Evolutionary conservation across 1,140 invertebrate genomes (phyloP), one percentile per base, ranked within the genome.

Genomic region (Campoletis sonorensis): DNA sequence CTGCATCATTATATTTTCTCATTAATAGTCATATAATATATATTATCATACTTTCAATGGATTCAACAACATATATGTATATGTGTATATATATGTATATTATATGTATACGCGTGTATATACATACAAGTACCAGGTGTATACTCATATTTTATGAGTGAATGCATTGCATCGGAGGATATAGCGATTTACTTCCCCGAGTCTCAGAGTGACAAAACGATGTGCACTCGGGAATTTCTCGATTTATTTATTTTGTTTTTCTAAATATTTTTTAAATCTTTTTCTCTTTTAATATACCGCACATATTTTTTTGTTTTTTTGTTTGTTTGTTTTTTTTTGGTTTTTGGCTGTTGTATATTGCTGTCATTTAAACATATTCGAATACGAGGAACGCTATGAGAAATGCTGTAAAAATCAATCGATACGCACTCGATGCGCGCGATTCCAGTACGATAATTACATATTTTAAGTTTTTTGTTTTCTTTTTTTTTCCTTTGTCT

Each of bases 1-100:
- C 79, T 76, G 80, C 71, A 79, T 81, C 81, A 85, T 87, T 87
- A 85, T 88, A 86, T 88, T 85, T 58, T 58, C 82, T 87, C 85
- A 85, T 86, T 87, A 87, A 85, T 89, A 89, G 84, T 85, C 83
- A 88, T 87, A 87, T 84, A 83, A 85, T 84, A 87, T 90, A 88
- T 88, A 87, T 88, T 91, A 91, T 90, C 89, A 90, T 92, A 91
- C 89, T 92, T 92, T 92, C 91, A 91, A 91, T 91, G 87, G 88
- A 91, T 87, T 92, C 88, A 91, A 91, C 89, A 88, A 89, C 88
- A 91, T 89, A 91, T 89, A 91, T 89, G 89, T 88, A 86, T 88
- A 86, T 90, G 87, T 88, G 83, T 84, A 68, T 77, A 71, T 87
- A 85, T 88, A 85, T 87, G 78, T 86, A 85, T 86, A 80, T 88